Conservation (phyloP, 2,888 invertebrate genomes). For the Phragmatobia fuliginosa region DNA sequence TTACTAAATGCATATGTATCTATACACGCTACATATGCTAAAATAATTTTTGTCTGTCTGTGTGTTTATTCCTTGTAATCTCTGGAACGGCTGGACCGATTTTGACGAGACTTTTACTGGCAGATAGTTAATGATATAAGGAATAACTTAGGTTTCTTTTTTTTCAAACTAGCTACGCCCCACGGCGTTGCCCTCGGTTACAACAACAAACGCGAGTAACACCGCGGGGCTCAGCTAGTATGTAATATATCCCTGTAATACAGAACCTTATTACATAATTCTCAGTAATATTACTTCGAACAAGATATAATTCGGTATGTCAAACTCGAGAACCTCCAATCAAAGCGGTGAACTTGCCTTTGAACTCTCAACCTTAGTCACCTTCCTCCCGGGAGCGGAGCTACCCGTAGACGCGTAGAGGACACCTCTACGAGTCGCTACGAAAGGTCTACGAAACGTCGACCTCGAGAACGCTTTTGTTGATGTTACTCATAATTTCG, state of each 20-base stretch:
- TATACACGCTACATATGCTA: too few species aligned
- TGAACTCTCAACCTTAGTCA: slow-evolving; percentile 17
- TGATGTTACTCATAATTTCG: not conserved
- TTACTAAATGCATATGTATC: too few species aligned
- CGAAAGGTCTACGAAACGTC: slow-evolving; percentile 33
- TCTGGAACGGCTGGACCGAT: too few species aligned
- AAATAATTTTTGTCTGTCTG: too few species aligned
- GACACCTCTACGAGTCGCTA: slow-evolving; percentile 44
- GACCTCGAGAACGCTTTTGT: slow-evolving; percentile 32
- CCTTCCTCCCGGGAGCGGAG: slow-evolving; percentile 39
- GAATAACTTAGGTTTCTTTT: too few species aligned
- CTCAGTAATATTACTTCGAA: not conserved
- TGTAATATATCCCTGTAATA: not conserved
- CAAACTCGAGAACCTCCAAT: not conserved
- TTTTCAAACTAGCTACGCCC: too few species aligned
- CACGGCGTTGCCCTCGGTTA: too few species aligned
- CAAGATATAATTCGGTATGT: slow-evolving; percentile 2
- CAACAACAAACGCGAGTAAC: too few species aligned
- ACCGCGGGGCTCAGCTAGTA: not conserved
- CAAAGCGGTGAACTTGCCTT: slow-evolving; percentile 5
- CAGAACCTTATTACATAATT: not conserved
- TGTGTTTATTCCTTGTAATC: too few species aligned
- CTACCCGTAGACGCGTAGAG: slow-evolving; percentile 46
- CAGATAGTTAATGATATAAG: too few species aligned
- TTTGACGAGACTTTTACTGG: too few species aligned